phyloP scores from a whole-genome alignment of 2,888 invertebrate species.

The Protula sp. region DNA sequence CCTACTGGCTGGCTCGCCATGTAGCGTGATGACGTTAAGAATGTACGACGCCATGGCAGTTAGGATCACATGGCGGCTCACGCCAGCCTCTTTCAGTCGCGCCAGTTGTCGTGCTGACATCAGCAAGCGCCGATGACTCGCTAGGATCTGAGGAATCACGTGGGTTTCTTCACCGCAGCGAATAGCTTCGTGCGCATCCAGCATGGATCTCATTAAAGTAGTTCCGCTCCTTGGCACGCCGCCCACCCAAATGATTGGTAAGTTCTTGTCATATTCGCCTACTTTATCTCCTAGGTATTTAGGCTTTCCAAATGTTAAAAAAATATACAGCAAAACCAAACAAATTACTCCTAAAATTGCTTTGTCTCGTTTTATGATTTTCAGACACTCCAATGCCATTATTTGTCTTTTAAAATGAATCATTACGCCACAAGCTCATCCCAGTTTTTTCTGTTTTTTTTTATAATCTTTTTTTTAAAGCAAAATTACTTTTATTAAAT shows the following conservation, averaged over 20 bases:
- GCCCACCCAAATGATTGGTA: slow-evolving; percentile 86
- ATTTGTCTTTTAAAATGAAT: too few species aligned
- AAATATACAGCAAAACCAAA: too few species aligned
- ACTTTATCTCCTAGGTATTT: too few species aligned
- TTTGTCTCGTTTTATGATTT: too few species aligned
- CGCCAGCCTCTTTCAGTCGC: slow-evolving; percentile 84
- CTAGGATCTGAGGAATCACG: slow-evolving; percentile 81
- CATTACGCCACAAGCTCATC: too few species aligned
- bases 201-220: slow-evolving; percentile 84
- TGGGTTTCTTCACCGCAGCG: slow-evolving; percentile 90
- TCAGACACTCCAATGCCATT: too few species aligned
- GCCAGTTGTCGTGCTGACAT: slow-evolving; percentile 86
- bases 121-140: slow-evolving; percentile 90
- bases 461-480: too few species aligned
- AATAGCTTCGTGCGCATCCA: slow-evolving; percentile 93
- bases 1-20: slow-evolving; percentile 86
- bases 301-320: too few species aligned
- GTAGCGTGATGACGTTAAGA: slow-evolving; percentile 76
- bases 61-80: slow-evolving; percentile 81
- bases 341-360: too few species aligned
- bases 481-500: too few species aligned
- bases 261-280: slow-evolving; percentile 62
- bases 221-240: slow-evolving; percentile 92
- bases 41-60: slow-evolving; percentile 94
- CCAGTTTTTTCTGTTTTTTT: too few species aligned